Conservation (phyloP, 2,113 vertebrate genomes). For the Heterochromis multidens region DNA sequence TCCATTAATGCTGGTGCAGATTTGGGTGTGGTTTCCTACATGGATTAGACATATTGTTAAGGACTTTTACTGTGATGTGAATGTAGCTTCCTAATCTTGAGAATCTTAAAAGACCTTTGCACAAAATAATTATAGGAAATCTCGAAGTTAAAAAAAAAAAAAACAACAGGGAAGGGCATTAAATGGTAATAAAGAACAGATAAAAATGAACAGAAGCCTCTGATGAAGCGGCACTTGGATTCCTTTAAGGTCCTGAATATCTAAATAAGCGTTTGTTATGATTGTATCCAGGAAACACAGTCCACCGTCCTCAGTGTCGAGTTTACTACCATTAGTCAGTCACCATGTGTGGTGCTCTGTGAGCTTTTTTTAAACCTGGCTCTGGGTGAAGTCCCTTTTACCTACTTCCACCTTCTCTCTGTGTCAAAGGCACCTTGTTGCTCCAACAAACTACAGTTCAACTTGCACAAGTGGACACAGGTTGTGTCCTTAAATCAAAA, state of each 20-base stretch:
- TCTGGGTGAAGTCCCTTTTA: conserved; percentile 39
- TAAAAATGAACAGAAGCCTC: background rate
- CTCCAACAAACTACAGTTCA: background rate
- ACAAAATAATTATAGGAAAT: background rate
- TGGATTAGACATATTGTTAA: background rate
- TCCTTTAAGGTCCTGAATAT: background rate
- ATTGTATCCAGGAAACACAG: conserved; percentile 67
- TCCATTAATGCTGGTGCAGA: background rate
- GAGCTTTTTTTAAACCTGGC: conserved; percentile 69
- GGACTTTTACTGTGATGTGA: background rate
- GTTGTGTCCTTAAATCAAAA: background rate
- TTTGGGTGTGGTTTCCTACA: conserved; percentile 45
- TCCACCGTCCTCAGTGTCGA: conserved; percentile 15
- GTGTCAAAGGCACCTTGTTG: conserved; percentile 61
- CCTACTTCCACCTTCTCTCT: conserved; percentile 31
- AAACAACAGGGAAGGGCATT: background rate
- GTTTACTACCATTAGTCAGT: conserved; percentile 27
- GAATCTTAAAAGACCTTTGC: background rate
- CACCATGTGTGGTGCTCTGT: background rate
- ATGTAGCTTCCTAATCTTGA: background rate
- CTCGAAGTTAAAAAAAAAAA: background rate
- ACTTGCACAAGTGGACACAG: background rate
- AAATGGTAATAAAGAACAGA: background rate
- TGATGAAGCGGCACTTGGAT: background rate
- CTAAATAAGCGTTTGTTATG: conserved; percentile 55